Evolutionary conservation across 23 tunicate genomes (phyloP).

Genomic region (Ascidia mentula): DNA sequence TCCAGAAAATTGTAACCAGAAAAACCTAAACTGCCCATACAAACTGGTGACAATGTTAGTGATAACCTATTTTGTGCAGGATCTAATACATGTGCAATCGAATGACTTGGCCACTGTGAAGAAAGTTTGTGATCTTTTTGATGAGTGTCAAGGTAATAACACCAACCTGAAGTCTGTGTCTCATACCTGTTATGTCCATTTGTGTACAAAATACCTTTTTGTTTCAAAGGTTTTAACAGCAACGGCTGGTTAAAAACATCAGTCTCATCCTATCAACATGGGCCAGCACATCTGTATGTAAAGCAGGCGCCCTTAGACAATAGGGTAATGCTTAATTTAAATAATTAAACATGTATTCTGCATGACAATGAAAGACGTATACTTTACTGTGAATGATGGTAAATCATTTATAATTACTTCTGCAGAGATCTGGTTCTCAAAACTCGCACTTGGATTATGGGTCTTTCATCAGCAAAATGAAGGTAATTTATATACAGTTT

Average conservation of each 20-base stretch:
- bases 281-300: conserved; percentile 61
- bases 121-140: conserved; percentile 78
- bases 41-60: no score
- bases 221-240: conserved; percentile 61
- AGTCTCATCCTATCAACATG: conserved; percentile 19
- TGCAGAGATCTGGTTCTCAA: no score
- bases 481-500: background rate
- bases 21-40: no score
- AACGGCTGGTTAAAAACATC: conserved; percentile 90
- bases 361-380: no score
- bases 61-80: conserved; percentile 43
- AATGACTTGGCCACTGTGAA: conserved; percentile 35
- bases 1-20: no score
- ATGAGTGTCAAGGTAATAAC: conserved; percentile 63
- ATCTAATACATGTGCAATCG: conserved; percentile 80
- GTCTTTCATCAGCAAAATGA: background rate
- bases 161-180: background rate
- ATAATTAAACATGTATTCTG: no score
- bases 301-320: conserved; percentile 18
- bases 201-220: background rate
- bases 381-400: no score
- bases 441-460: background rate
- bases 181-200: background rate
- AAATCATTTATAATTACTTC: no score
- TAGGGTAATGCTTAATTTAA: no score